These are phyloP conservation scores for Tenrec ecaudatus DNA, from an alignment of 2,113 vertebrate genomes.

Conservation along the genomic window DNA sequence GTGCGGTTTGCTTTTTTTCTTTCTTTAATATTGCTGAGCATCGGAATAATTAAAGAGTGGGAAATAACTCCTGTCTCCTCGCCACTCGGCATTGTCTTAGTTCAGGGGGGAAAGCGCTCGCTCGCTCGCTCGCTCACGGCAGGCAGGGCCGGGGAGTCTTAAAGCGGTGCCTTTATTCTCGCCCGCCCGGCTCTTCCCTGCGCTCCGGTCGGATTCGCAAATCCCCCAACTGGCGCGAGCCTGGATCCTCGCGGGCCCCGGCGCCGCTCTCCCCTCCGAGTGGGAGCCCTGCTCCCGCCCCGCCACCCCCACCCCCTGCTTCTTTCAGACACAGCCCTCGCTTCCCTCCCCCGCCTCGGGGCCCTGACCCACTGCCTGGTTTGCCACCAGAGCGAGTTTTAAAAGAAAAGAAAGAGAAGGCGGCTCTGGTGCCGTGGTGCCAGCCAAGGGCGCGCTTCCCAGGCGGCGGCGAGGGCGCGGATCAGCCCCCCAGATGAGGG, in stretches of 20 bases:
- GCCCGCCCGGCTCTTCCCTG: slow-evolving; percentile 36
- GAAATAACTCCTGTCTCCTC: slow-evolving; percentile 73
- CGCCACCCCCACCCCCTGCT: background rate
- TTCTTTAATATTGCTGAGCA: slow-evolving; percentile 73
- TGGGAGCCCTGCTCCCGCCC: slow-evolving; percentile 44
- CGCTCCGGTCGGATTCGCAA: slow-evolving; percentile 73
- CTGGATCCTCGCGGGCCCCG: slow-evolving; percentile 53
- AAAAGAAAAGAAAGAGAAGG: slow-evolving; percentile 73
- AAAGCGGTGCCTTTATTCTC: slow-evolving; percentile 40
- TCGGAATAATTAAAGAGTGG: slow-evolving; percentile 81
- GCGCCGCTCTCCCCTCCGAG: slow-evolving; percentile 9
- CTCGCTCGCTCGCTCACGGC: slow-evolving; percentile 14
- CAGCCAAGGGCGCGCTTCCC: slow-evolving; percentile 72
- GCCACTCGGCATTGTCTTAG: slow-evolving; percentile 68
- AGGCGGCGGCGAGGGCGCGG: slow-evolving; percentile 58
- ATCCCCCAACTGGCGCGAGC: slow-evolving; percentile 72
- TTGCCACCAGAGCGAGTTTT: slow-evolving; percentile 67
- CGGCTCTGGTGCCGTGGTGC: slow-evolving; percentile 64
- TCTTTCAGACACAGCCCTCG: slow-evolving; percentile 60
- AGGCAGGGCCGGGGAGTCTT: slow-evolving; percentile 67
- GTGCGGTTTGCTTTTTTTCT: slow-evolving; percentile 70
- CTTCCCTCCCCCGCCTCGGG: slow-evolving; percentile 58
- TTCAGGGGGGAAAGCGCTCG: slow-evolving; percentile 38
- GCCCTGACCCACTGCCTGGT: slow-evolving; percentile 78
- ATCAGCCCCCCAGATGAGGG: background rate